Percentiles rank a stretch among this genome's conserved stretches.
phyloP scores from a whole-genome alignment of 1,140 invertebrate genomes.

The Musca domestica region DNA sequence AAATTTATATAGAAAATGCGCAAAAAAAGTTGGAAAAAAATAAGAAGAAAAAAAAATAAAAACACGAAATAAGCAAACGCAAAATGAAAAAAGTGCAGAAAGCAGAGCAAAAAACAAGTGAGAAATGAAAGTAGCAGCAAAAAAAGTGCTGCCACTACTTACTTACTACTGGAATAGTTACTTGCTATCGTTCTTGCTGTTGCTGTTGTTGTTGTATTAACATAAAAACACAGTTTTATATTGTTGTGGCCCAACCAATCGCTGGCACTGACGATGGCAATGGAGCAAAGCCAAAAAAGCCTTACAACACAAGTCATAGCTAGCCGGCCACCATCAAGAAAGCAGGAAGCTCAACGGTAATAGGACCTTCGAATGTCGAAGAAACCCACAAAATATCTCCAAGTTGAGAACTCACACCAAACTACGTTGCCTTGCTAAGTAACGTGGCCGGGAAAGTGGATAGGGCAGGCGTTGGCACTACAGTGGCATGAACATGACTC shows the following conservation, averaged over 20 bases:
- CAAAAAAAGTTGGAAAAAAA: conserved; percentile 14
- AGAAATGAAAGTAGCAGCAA: conserved; percentile 15
- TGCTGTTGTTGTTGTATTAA: background rate
- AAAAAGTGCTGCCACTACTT: background rate
- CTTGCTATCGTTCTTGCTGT: background rate
- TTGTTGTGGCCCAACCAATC: background rate
- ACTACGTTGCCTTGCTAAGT: too few relatives aligned
- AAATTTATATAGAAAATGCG: conserved; percentile 12
- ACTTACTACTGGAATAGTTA: too few relatives aligned
- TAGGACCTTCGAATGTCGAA: conserved; percentile 3
- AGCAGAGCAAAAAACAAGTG: conserved; percentile 5
- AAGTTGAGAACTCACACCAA: conserved; percentile 1
- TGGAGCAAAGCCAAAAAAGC: background rate
- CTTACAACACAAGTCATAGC: too few relatives aligned
- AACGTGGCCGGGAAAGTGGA: too few relatives aligned
- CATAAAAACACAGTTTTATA: conserved; percentile 10
- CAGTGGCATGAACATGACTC: too few relatives aligned
- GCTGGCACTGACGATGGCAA: background rate
- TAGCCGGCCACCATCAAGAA: background rate
- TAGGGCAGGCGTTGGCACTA: too few relatives aligned
- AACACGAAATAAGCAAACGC: background rate
- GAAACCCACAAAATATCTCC: background rate
- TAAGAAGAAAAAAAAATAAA: conserved; percentile 12
- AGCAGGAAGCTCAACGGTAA: conserved; percentile 8
- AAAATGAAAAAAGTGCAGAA: background rate